Percentiles rank a stretch among this genome's conserved stretches.
These are phyloP conservation scores for Eudemis profundana DNA, from an alignment of 2,888 invertebrate species.

Conservation along the genomic window DNA sequence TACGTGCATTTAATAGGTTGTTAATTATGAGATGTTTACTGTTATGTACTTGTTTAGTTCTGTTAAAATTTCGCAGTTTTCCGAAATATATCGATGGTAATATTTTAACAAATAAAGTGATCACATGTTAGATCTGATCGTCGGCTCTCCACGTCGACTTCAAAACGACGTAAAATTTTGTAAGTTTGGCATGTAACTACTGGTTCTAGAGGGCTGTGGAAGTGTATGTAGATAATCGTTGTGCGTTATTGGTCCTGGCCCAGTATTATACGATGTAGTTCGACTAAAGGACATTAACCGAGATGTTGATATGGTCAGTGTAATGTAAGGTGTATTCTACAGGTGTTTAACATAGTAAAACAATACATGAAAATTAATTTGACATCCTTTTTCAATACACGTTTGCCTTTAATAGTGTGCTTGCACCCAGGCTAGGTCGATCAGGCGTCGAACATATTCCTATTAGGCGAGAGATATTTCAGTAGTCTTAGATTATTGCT, in stretches of 20 bases:
- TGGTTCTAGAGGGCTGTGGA: conserved; percentile 41
- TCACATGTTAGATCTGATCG: conserved; percentile 46
- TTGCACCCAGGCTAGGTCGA: conserved; percentile 27
- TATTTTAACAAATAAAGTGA: conserved; percentile 28
- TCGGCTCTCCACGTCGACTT: conserved; percentile 12
- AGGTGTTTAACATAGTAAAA: conserved; percentile 20
- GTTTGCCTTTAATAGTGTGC: conserved; percentile 27
- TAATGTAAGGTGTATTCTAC: conserved; percentile 21
- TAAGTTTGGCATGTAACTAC: conserved; percentile 42
- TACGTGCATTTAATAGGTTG: conserved; percentile 82
- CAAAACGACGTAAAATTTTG: conserved; percentile 31
- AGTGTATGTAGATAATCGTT: conserved; percentile 25
- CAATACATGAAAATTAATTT: conserved; percentile 32
- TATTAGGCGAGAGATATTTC: conserved; percentile 31
- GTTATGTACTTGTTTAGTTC: conserved; percentile 74
- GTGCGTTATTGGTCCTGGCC: conserved; percentile 23
- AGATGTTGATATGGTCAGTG: conserved; percentile 19
- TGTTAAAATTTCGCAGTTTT: conserved; percentile 67
- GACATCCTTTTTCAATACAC: conserved; percentile 12
- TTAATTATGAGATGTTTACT: conserved; percentile 80
- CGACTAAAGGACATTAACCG: conserved; percentile 31
- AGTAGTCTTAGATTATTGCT: conserved; percentile 26
- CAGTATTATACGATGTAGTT: conserved; percentile 36
- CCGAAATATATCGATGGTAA: conserved; percentile 51
- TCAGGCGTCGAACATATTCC: conserved; percentile 24